Evolutionary conservation across 2,888 invertebrate species (phyloP), one percentile per base, ranked within the genome.

Genomic region (Rhogogaster chlorosoma): DNA sequence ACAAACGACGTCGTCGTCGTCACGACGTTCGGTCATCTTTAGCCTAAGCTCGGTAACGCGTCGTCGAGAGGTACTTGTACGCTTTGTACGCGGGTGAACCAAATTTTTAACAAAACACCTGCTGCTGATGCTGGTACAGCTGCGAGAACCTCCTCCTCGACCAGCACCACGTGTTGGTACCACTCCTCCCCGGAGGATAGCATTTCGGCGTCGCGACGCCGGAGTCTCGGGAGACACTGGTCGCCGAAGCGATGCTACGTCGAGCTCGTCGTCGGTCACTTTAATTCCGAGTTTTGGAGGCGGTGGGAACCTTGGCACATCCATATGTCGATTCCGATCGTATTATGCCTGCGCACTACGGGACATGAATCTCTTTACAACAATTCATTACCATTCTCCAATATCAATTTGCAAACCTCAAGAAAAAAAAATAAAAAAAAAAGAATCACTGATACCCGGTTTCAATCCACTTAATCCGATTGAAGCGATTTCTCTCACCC

Each of bases 241-340:
- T 83, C 71, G 86, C 84, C 84, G 67, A 87, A 85, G 36, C 86
- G 86, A 86, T 71, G 86, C 88, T 86, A 89, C 87, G 86, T 88
- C 87, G 87, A 87, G 85, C 71, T 87, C 87, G 88, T 89, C 89
- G 89, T 88, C 89, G 89, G 87, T 87, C 86, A 87, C 88, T 84
- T 88, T 88, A 64, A 87, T 85, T 64, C 88, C 85, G 70, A 89
- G 88, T 77, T 88, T 87, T 87, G 93, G 92, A n/a, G 93, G 92
- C 84, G 89, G 83, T 67, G 93, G 93, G 86, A 93, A 93, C 84
- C 88, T 87, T 78, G 93, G 92, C 71, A 93, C 90, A 67, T 93
- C 89, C 93, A 93, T 93, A 67, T 32, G 67, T 67, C 67, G 32
- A 67, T 67, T 26, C 4, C 67, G 9, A 29, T 67, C 15, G 22